phyloP scores from a whole-genome alignment of 2,113 vertebrate species.

The Menidia beryllina region DNA sequence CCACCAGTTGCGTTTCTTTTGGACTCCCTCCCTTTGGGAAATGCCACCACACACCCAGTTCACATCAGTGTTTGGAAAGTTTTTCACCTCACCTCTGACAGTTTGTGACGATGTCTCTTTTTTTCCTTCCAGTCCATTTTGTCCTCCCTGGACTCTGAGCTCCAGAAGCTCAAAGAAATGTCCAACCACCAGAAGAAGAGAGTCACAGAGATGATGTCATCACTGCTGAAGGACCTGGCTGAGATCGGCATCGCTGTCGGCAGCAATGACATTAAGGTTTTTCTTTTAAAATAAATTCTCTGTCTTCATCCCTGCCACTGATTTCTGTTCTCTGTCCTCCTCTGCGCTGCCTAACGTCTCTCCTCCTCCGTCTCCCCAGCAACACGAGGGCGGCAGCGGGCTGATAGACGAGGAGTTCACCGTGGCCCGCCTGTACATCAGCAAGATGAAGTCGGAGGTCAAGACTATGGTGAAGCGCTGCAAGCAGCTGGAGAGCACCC shows the following conservation, averaged over 20 bases:
- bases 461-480: slow-evolving; percentile 97
- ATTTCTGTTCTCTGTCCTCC: neutral
- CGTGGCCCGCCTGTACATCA: slow-evolving; percentile 94
- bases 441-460: slow-evolving; percentile 98
- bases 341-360: neutral
- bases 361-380: slow-evolving; percentile 61
- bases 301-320: neutral
- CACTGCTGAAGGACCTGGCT: slow-evolving; percentile 94
- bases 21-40: neutral
- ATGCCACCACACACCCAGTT: neutral
- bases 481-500: slow-evolving; percentile 92
- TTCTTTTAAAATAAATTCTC: neutral
- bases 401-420: slow-evolving; percentile 98
- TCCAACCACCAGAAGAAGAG: slow-evolving; percentile 98
- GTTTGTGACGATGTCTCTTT: neutral
- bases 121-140: slow-evolving; percentile 85
- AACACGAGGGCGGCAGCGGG: slow-evolving; percentile 93
- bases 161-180: slow-evolving; percentile 98
- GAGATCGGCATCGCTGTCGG: slow-evolving; percentile 97
- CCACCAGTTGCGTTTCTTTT: neutral
- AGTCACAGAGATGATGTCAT: slow-evolving; percentile 98
- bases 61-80: too few species aligned
- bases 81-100: neutral
- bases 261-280: slow-evolving; percentile 93
- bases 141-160: slow-evolving; percentile 94